Base-by-base conservation (phyloP, 2,113 vertebrate species). In the Salvelinus fontinalis region DNA sequence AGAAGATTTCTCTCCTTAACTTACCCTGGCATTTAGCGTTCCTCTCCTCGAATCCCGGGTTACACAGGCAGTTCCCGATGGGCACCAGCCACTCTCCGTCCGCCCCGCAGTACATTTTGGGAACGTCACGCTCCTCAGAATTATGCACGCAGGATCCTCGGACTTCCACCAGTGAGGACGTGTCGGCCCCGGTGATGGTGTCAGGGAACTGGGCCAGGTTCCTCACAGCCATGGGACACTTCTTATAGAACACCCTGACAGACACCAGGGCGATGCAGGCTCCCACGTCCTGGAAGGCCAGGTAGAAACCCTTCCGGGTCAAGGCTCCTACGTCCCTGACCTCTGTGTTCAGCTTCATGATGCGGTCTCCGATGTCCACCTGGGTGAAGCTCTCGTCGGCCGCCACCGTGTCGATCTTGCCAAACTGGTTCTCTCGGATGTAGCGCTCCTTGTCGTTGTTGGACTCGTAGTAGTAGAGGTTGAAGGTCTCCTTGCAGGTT, bases 311-410 rank as follows among this genome's bases (percentile, higher is more conserved):
- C 18, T 97, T 96, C 74, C 93, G 95, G 84, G 92, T 96, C 79
- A 99, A 72, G 0, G 95, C 95, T 0, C 97, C 97, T 1, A 99
- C 98, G 1, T 97, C 97, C 81, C 98, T 93, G 22, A 99, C 94
- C 81, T 99, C 98, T 0, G 97, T 99, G 80, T 99, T 99, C 60
- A 99, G 92, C 88, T 99, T 99, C 97, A 99, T 99, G 92, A 99
- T 97, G 78, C 98, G 92, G 80, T 99, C 98, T 0, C 98, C 98
- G 39, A 99, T 97, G 94, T 99, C 98, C 91, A 99, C 96, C 85
- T 99, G 97, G 2, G 98, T 99, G 92, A 99, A 99, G 91, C 98
- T 99, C 92, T 99, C 97, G 1, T 99, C 98, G 0, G 98, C 98
- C 0, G 98, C 98, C 0, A 99, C 96, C 69, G 98, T 99, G 83